A percentile compares a stretch with the other conserved stretches of the same genome.
phyloP scores from a whole-genome alignment of 1,140 invertebrate species.

The Macrocentrus cingulum region DNA sequence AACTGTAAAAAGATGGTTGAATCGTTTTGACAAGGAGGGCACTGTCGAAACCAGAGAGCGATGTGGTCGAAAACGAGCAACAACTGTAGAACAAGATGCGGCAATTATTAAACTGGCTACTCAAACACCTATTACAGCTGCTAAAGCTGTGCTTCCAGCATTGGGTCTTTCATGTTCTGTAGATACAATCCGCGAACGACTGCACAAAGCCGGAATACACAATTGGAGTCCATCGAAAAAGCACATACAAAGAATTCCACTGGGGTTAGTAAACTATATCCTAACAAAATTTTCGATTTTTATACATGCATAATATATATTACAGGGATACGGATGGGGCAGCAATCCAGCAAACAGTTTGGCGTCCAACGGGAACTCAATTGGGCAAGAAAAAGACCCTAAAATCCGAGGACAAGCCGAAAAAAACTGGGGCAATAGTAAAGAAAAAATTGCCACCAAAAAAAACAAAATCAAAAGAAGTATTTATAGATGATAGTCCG shows the following conservation, averaged over 20 bases:
- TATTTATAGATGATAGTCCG: conserved; percentile 18
- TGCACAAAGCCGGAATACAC: conserved; percentile 57
- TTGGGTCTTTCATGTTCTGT: conserved; percentile 54
- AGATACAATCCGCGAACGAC: conserved; percentile 53
- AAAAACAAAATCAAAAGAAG: conserved; percentile 36
- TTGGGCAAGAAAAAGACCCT: conserved; percentile 48
- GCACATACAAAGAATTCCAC: conserved; percentile 53
- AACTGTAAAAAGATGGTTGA: conserved; percentile 56
- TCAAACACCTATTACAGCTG: conserved; percentile 54
- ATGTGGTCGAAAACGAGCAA: conserved; percentile 56
- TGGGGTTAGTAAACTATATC: conserved; percentile 40
- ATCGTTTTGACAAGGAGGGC: conserved; percentile 56
- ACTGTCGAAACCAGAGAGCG: conserved; percentile 54
- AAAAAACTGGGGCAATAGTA: conserved; percentile 18
- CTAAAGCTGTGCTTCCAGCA: conserved; percentile 54
- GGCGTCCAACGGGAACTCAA: conserved; percentile 55
- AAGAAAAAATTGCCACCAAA: conserved; percentile 36
- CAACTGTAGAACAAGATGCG: conserved; percentile 52
- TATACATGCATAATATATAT: conserved; percentile 18
- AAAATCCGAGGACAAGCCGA: conserved; percentile 34
- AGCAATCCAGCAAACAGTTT: conserved; percentile 53
- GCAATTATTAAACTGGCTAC: conserved; percentile 53
- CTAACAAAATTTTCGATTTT: conserved; percentile 18
- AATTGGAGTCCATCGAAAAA: conserved; percentile 57
- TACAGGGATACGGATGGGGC: conserved; percentile 45